Conservation (phyloP, 2,888 invertebrate species). For the Lithophane semibrunnea region DNA sequence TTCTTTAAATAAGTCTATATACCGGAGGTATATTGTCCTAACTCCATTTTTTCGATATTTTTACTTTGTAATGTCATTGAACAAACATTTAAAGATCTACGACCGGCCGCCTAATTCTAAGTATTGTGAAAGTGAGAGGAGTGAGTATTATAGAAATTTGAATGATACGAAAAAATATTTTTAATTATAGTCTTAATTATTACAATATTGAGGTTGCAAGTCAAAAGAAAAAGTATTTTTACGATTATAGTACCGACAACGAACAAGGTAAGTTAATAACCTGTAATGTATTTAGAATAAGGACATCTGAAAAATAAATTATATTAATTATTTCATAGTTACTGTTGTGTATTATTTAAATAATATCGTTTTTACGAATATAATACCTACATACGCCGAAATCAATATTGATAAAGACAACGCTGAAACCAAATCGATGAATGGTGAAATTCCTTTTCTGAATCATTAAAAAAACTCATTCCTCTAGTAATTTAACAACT, state of each 20-base stretch:
- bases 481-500: neutral
- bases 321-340: neutral
- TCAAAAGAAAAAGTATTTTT: conserved; percentile 3
- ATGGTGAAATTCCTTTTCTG: neutral
- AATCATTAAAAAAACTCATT: neutral
- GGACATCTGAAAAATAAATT: conserved; percentile 29
- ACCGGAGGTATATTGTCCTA: no score
- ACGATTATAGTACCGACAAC: neutral
- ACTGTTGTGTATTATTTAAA: conserved; percentile 3
- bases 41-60: no score
- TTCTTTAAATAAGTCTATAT: no score
- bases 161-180: neutral
- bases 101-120: neutral
- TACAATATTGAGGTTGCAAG: neutral
- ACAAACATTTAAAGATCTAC: no score
- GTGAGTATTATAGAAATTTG: neutral
- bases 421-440: neutral
- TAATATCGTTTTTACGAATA: neutral
- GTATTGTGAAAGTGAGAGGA: neutral
- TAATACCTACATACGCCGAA: neutral
- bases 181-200: neutral
- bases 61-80: no score
- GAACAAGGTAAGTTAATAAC: neutral
- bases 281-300: conserved; percentile 12
- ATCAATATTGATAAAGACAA: neutral